Evolutionary conservation across 2,113 vertebrate species (phyloP), one percentile per base, ranked within the genome.

Genomic region (Labeo rohita): DNA sequence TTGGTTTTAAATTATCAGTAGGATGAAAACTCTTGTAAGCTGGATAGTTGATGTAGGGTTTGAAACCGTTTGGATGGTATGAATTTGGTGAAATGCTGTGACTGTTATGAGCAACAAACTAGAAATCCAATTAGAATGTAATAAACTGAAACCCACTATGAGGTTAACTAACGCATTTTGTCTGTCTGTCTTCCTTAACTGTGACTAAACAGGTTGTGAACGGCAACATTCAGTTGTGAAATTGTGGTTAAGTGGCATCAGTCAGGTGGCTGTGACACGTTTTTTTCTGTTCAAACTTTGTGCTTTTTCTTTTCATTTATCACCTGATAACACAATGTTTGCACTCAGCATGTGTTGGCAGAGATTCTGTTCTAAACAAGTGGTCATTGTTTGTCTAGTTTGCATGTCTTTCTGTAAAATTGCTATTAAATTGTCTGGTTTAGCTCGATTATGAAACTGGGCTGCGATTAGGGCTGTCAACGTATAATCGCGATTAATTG

Each of bases 221-320:
- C 18, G 8, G 56, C 18, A 21, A 59, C 18, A 28, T 65, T 65
- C 23, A 65, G 61, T 65, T 65, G 61, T 28, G 61, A 65, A 65
- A 65, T 65, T 65, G 61, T 65, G 61, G 23, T 65, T 65, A 28
- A 28, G 61, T 65, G 23, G 61, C 61, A 65, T 65, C 61, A 65
- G 10, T 65, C 59, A 23, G 59, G 59, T 63, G 59, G 59, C 59
- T 21, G 8, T 13, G 9, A 54, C 52, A 15, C 52, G 7, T 56
- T 56, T 6, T 56, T 59, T 59, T 0, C 28, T 59, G 18, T 59
- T 59, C 56, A n/a, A n/a, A 21, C 18, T 59, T 36, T 45, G 18
- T 63, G 7, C n/a, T 8, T 82, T 82, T 50, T 82, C 52, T 65
- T 65, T 65, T 65, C 10, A 65, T 65, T 12, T 65, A 28, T 65